Evolutionary conservation across 2,113 vertebrate species (phyloP), one percentile per base, ranked within the genome.

Genomic region (Sylvia atricapilla): DNA sequence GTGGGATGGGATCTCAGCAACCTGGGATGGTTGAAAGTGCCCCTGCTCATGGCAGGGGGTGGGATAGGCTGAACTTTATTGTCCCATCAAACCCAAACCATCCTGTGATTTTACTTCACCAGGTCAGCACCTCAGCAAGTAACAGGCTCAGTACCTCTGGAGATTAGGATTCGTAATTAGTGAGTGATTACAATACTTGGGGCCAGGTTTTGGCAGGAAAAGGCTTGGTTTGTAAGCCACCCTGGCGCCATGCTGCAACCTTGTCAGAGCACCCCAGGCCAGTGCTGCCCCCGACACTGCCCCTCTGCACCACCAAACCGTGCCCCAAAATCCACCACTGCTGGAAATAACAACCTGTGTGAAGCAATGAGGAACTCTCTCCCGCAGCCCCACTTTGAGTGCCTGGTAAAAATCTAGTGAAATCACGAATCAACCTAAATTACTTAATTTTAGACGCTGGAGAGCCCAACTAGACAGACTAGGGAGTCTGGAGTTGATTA

Each of bases 201-300:
- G 63, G 68, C 55, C 79, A 77, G 68, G 55, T 31, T 88, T 86
- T 89, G 86, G 80, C 89, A 89, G 74, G 67, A 77, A 62, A 55
- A 69, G 77, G 83, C 19, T 63, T 35, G 59, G 25, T 44, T 77
- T 62, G 37, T n/a, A 37, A 81, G 7, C 24, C 44, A 72, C 0
- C 7, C 44, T 24, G 37, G 41, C 44, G 49, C 35, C 11, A 1
- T 0, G 0, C 0, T 15, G 22, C 60, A 53, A 39, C 37, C 77
- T 28, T 17, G 18, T 24, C 3, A 2, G 60, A 58, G 43, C 44
- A 33, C 33, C 37, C 46, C 53, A 73, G 77, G 58, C 43, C 66
- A 68, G 35, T 0, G 4, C n/a, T 66, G 19, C 20, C 27, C 52
- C 14, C 2, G 15, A 18, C 64, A 53, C 37, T 5, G 10, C 14